Conservation (phyloP, 2,113 vertebrate genomes). For the Centropus bengalensis region DNA sequence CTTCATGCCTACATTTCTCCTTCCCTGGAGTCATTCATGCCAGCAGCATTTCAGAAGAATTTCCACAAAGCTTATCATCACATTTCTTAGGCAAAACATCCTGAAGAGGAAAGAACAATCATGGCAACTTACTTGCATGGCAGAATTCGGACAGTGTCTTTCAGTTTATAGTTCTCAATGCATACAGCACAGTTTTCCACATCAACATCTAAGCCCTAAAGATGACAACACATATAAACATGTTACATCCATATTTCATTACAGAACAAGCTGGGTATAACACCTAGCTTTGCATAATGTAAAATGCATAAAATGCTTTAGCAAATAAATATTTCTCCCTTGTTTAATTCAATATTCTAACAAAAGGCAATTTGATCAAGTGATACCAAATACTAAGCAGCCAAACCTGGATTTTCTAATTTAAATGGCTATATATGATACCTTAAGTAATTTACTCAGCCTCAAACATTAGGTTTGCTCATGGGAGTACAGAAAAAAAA, state of each 20-base stretch:
- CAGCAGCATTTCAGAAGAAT: neutral
- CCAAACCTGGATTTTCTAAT: neutral
- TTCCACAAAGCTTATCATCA: neutral
- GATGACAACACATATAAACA: slow-evolving; percentile 14
- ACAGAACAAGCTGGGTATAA: neutral
- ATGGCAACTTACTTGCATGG: slow-evolving; percentile 82
- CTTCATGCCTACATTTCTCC: neutral
- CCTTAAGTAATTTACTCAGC: neutral
- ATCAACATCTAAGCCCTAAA: slow-evolving; percentile 79
- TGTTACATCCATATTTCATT: neutral
- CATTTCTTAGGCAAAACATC: neutral
- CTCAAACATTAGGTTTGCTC: neutral
- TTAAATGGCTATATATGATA: neutral
- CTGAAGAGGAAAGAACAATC: neutral
- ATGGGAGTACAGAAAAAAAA: neutral
- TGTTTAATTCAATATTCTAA: neutral
- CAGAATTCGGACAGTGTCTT: slow-evolving; percentile 82
- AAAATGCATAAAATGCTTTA: neutral
- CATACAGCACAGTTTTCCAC: slow-evolving; percentile 85
- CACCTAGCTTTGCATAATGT: neutral
- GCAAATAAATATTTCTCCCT: neutral
- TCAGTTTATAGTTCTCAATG: slow-evolving; percentile 84
- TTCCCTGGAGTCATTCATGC: neutral
- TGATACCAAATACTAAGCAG: neutral
- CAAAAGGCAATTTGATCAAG: neutral